phyloP scores from a whole-genome alignment of 2,113 vertebrate genomes.

The Oreochromis aureus region DNA sequence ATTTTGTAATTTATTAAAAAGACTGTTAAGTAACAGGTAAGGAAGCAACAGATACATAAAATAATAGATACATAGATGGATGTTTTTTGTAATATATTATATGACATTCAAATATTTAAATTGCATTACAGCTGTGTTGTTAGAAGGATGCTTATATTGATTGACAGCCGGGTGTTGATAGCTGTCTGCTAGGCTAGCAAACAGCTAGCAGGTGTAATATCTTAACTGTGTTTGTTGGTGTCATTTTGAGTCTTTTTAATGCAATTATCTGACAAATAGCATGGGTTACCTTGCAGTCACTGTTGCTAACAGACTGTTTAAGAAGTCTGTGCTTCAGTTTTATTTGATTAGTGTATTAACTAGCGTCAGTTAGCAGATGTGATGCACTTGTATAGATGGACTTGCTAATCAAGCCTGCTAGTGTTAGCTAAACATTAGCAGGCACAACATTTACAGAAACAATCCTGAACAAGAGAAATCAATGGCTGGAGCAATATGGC shows the following conservation, averaged over 20 bases:
- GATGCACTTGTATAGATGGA: background rate
- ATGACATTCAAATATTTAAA: background rate
- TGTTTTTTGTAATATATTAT: background rate
- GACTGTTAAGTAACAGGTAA: background rate
- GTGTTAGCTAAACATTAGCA: background rate
- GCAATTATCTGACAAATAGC: background rate
- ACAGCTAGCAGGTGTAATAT: background rate
- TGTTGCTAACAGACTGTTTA: background rate
- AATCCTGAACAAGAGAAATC: background rate
- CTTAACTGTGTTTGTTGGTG: background rate
- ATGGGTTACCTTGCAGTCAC: accelerated
- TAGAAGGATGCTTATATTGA: background rate
- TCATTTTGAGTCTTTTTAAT: background rate
- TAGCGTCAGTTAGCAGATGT: background rate
- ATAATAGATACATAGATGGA: background rate
- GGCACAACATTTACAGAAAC: background rate
- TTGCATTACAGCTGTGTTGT: background rate
- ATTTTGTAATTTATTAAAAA: background rate
- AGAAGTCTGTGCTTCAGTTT: background rate
- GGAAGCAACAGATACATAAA: background rate
- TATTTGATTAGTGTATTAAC: background rate
- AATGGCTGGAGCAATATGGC: background rate
- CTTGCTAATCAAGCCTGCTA: background rate
- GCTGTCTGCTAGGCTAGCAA: background rate
- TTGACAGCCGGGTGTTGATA: accelerated